Conservation (phyloP, 2,797 vertebrate genomes). For the Acestrorhynchus altus region DNA sequence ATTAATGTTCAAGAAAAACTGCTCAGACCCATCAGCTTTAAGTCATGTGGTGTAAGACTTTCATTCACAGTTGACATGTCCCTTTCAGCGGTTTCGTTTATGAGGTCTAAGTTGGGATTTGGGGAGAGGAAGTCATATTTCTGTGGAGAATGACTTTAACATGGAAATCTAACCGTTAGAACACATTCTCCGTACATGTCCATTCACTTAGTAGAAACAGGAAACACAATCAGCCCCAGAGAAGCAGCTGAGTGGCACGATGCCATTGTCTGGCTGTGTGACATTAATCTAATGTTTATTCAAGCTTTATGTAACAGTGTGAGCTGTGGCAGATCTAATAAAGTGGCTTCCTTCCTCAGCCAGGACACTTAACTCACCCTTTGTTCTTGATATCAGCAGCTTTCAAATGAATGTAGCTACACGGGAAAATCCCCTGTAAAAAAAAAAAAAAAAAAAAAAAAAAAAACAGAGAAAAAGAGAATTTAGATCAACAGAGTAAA, state of each 20-base stretch:
- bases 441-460: background rate
- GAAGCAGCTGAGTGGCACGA: background rate
- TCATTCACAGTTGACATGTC: no score
- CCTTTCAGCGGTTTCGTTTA: no score
- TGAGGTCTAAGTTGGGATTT: no score
- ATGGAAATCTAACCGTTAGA: background rate
- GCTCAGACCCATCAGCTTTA: no score
- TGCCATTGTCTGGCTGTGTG: background rate
- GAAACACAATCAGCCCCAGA: background rate
- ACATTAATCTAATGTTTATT: constrained; percentile 7
- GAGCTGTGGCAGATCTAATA: background rate
- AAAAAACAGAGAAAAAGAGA: background rate
- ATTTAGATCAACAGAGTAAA: no score
- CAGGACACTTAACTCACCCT: constrained; percentile 79
- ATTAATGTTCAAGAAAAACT: no score
- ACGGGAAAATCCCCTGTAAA: constrained; percentile 94
- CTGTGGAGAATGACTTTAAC: background rate
- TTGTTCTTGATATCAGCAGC: constrained; percentile 97
- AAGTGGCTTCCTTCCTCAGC: background rate
- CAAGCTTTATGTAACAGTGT: background rate
- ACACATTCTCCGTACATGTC: background rate
- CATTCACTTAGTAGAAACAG: background rate
- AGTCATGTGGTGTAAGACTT: background rate
- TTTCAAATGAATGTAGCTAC: constrained; percentile 94
- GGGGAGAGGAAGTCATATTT: background rate